Base-by-base conservation (phyloP, 35 echinoderm and acorn worm genomes). In the Ptychodera flava region DNA sequence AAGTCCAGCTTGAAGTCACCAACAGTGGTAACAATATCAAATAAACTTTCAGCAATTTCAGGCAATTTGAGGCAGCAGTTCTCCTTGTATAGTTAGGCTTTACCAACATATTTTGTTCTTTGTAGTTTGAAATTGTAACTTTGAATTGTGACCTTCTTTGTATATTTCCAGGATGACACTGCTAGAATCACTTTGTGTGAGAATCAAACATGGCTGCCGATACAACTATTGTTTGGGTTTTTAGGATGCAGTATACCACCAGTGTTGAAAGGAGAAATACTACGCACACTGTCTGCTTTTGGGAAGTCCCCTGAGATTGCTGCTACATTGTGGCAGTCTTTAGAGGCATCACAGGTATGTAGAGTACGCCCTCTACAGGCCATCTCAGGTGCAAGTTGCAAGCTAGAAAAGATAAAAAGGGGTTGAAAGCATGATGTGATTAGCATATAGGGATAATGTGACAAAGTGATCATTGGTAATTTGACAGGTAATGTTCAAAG, bases 321-420 rank as follows among this genome's bases (percentile, higher is more conserved):
- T 36, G 76, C 85, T 14, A 94, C 85, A 1, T 82, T 99, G 28
- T 99, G 96, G 96, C 96, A 99, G 79, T 89, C 96, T 0, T 53
- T 99, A 28, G 96, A 99, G 45, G 90, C 87, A 0, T 99, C 96
- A 22, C 96, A 99, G 96, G 96, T 99, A 86, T n/a, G 28, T 77
- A 77, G 15, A n/a, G n/a, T n/a, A n/a, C n/a, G n/a, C n/a, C n/a
- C n/a, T n/a, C n/a, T n/a, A n/a, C n/a, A n/a, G n/a, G n/a, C n/a
- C n/a, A n/a, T n/a, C n/a, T n/a, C n/a, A n/a, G n/a, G n/a, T n/a
- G n/a, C n/a, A n/a, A n/a, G n/a, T n/a, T n/a, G n/a, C n/a, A n/a
- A n/a, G n/a, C n/a, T n/a, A n/a, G n/a, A n/a, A n/a, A n/a, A n/a
- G n/a, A n/a, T n/a, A n/a, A n/a, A n/a, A n/a, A n/a, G n/a, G n/a